These are phyloP conservation scores for Poecilobothrus nobilitatus DNA, from an alignment of 2,888 invertebrate genomes.

Conservation along the genomic window DNA sequence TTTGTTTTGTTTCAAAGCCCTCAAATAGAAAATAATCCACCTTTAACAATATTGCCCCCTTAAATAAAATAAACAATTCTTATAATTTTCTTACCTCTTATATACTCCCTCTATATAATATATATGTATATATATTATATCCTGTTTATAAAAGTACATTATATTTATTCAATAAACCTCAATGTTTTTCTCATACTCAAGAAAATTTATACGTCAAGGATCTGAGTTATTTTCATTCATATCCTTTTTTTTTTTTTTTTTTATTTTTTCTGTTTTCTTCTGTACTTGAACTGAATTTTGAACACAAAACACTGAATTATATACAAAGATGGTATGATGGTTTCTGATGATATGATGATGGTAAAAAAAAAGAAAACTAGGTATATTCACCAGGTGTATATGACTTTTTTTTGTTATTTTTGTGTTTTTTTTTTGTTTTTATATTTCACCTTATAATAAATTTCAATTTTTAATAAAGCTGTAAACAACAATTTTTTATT, in stretches of 20 bases:
- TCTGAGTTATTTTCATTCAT: background rate
- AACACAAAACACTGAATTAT: background rate
- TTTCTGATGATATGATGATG: background rate
- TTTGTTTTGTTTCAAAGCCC: no score
- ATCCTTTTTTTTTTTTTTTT: background rate
- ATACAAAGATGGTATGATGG: background rate
- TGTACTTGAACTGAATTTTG: background rate
- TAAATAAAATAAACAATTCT: no score
- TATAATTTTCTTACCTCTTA: no score
- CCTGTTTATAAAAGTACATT: no score
- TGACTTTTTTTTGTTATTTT: background rate
- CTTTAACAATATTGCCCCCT: no score
- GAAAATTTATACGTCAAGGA: background rate
- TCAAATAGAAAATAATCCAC: no score
- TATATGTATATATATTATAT: no score
- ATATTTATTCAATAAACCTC: no score
- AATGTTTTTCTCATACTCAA: no score
- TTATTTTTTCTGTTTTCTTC: no score
- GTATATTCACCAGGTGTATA: background rate
- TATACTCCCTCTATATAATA: no score
- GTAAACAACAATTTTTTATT: background rate
- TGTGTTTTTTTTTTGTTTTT: background rate
- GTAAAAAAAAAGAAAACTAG: background rate
- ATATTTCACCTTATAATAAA: background rate
- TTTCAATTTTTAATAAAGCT: conserved; percentile 6